phyloP scores from a whole-genome alignment of 1,140 invertebrate species.

The Aphaenogaster rudis region DNA sequence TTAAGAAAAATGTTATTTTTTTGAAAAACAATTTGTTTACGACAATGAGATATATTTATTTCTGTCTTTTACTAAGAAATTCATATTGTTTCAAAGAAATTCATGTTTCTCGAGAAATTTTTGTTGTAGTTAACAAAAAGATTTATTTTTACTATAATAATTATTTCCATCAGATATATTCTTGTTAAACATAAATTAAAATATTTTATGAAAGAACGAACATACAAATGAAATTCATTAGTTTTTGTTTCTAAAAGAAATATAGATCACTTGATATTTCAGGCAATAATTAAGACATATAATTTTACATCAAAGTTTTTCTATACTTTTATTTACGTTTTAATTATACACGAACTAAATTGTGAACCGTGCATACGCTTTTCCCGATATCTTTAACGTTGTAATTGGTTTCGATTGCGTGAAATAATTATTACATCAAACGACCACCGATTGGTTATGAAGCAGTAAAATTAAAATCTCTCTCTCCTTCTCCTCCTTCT shows the following conservation, averaged over 20 bases:
- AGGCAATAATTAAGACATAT: neutral
- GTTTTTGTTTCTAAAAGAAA: slow-evolving; percentile 3
- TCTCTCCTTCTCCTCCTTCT: neutral
- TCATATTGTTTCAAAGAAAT: neutral
- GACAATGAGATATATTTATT: neutral
- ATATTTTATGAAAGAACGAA: slow-evolving; percentile 5
- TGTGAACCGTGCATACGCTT: neutral
- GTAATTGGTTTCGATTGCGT: slow-evolving; percentile 35
- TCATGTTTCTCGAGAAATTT: neutral
- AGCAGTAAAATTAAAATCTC: neutral
- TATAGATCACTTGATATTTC: neutral
- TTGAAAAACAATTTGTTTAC: neutral
- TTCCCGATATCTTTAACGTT: slow-evolving; percentile 2
- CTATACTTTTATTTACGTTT: slow-evolving; percentile 1
- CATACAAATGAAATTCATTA: neutral
- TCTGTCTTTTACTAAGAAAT: neutral
- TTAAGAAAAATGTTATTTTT: neutral
- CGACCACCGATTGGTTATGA: neutral
- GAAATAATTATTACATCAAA: slow-evolving; percentile 50
- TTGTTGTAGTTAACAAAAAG: neutral
- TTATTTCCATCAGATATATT: slow-evolving; percentile 8
- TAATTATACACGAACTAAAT: slow-evolving; percentile 29
- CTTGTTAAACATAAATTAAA: neutral
- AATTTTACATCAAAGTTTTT: neutral
- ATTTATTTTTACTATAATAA: neutral